Evolutionary conservation across 1,140 invertebrate genomes (phyloP).

Genomic region (Phymorhynchus buccinoides): DNA sequence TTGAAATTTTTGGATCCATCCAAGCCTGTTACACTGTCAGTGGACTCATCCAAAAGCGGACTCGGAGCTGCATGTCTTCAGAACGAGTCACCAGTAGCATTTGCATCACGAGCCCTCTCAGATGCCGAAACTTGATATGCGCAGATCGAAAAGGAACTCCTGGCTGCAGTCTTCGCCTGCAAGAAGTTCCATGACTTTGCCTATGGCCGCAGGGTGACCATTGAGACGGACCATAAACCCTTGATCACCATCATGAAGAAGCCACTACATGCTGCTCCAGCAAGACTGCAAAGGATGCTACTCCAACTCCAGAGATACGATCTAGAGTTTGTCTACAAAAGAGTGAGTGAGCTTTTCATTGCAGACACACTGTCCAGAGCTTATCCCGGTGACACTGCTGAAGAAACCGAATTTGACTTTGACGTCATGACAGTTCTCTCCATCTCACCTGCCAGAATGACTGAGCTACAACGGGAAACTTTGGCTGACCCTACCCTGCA

Average conservation of each 20-base stretch:
- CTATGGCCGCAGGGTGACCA: conserved; percentile 51
- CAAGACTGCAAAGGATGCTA: conserved; percentile 47
- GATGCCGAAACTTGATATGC: conserved; percentile 72
- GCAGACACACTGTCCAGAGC: conserved; percentile 43
- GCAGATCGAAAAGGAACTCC: conserved; percentile 75
- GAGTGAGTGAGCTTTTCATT: conserved; percentile 39
- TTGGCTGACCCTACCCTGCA: too few relatives aligned
- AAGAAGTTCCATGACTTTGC: conserved; percentile 75
- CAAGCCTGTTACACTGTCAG: too few relatives aligned
- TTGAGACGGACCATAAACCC: conserved; percentile 52
- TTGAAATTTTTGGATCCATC: too few relatives aligned
- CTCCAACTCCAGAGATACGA: conserved; percentile 45
- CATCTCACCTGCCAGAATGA: too few relatives aligned
- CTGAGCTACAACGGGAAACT: too few relatives aligned
- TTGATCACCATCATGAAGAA: conserved; percentile 40
- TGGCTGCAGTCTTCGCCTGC: conserved; percentile 74
- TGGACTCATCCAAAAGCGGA: too few relatives aligned
- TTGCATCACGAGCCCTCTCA: conserved; percentile 69
- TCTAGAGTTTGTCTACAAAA: conserved; percentile 53
- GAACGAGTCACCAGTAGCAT: too few relatives aligned
- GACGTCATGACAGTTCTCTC: too few relatives aligned
- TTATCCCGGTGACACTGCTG: neutral
- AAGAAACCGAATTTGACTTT: too few relatives aligned
- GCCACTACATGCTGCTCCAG: conserved; percentile 32
- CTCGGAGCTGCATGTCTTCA: too few relatives aligned